Base-by-base conservation (phyloP, 2,888 invertebrate genomes). In the Drosophila pegasa region DNA sequence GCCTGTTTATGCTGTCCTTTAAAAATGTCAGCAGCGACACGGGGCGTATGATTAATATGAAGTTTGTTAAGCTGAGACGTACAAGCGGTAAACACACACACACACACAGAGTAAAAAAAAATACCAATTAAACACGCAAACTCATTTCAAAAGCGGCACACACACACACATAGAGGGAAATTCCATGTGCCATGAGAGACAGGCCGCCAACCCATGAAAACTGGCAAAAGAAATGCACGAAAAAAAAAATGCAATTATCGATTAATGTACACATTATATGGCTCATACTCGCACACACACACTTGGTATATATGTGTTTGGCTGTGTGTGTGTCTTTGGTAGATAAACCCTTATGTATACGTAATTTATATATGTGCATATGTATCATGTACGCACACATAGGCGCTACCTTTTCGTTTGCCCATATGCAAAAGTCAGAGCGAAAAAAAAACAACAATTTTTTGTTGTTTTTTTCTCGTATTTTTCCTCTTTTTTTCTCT, bases 101-200 rank as follows among this genome's bases (percentile, higher is more conserved):
- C n/a, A n/a, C n/a, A n/a, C n/a, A n/a, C n/a, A 18, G 54, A 16
- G 0, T 22, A 27, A 14, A 41, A 51, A 66, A 71, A 78, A 70
- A 87, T 81, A 85, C 85, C 77, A 86, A 86, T 86, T 86, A 86
- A 87, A 86, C 81, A 87, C 88, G 87, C 87, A 86, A 89, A 87
- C 87, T 87, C 89, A 88, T 90, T 87, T 80, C 73, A 71, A 64
- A 75, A 63, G 52, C 54, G 57, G 58, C 69, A 75, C 56, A 70
- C 48, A 71, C 55, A 55, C 35, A 62, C 50, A 80, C 66, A 77
- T 54, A 75, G 50, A 71, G 68, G 74, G 58, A 77, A 79, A 78
- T 81, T 82, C 71, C 71, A 77, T 78, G 85, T 75, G 80, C 70
- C 82, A 81, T 72, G 83, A 73, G 73, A 86, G 74, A 78, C 75